Conservation (phyloP, 2,113 vertebrate species). For the Clupea harengus region DNA sequence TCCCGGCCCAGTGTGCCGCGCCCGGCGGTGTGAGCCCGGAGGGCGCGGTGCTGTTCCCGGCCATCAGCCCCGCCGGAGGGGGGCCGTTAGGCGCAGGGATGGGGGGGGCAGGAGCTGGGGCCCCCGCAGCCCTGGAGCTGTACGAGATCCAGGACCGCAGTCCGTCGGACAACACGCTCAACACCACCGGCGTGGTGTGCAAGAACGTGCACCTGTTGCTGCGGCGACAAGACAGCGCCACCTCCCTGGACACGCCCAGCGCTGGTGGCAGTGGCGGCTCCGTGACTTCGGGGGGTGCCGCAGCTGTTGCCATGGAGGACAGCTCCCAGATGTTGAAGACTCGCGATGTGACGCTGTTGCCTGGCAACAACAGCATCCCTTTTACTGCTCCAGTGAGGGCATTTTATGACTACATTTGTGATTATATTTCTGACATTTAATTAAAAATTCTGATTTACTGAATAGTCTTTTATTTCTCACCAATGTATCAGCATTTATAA, state of each 20-base stretch:
- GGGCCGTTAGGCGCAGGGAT: conserved; percentile 21
- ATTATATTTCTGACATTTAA: background rate
- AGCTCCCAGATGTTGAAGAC: conserved; percentile 78
- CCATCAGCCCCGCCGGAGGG: conserved; percentile 45
- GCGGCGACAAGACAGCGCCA: conserved; percentile 76
- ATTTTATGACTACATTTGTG: background rate
- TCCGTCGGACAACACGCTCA: conserved; percentile 83
- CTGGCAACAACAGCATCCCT: conserved; percentile 82
- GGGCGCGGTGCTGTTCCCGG: conserved; percentile 76
- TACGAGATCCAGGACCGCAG: conserved; percentile 86
- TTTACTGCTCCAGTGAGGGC: conserved; percentile 81
- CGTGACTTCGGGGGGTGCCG: conserved; percentile 35
- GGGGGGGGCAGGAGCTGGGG: conserved; percentile 25
- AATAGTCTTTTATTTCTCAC: background rate
- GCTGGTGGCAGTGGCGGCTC: conserved; percentile 34
- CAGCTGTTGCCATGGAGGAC: conserved; percentile 75
- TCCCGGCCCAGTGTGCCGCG: background rate
- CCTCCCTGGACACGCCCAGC: conserved; percentile 72
- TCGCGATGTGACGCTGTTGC: conserved; percentile 75
- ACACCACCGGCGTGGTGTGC: conserved; percentile 85
- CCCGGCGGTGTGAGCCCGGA: conserved; percentile 46
- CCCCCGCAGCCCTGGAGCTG: conserved; percentile 75
- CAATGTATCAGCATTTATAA: too few relatives aligned
- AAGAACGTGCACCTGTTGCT: conserved; percentile 91
- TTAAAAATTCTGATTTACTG: background rate